phyloP scores from a whole-genome alignment of 2,888 invertebrate genomes.

The Agrenia bidenticulata region DNA sequence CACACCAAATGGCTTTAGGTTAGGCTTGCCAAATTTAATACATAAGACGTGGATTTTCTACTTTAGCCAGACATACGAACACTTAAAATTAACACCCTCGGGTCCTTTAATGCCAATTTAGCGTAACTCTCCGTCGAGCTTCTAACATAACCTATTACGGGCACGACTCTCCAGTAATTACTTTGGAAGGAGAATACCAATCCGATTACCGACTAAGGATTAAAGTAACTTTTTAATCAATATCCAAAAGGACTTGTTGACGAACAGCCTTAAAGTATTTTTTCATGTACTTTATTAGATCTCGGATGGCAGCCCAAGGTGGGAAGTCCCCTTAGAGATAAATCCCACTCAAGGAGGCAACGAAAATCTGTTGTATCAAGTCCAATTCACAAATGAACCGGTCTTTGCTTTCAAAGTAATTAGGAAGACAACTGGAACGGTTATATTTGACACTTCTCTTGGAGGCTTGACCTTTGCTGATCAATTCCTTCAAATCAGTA shows the following conservation, averaged over 20 bases:
- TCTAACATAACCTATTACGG: conserved; percentile 37
- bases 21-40: too few species aligned
- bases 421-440: conserved; percentile 35
- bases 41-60: too few species aligned
- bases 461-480: conserved; percentile 58
- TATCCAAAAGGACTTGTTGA: too few species aligned
- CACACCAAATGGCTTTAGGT: conserved; percentile 31
- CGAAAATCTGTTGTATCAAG: conserved; percentile 22
- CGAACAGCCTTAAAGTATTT: too few species aligned
- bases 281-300: too few species aligned
- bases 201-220: conserved; percentile 47
- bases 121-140: conserved; percentile 30
- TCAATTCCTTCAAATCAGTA: conserved; percentile 58
- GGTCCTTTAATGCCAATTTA: not conserved
- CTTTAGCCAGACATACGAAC: conserved; percentile 28
- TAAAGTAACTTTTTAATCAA: conserved; percentile 34
- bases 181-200: conserved; percentile 42
- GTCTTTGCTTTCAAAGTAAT: conserved; percentile 46
- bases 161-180: conserved; percentile 35
- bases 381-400: conserved; percentile 29
- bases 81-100: not conserved
- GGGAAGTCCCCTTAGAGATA: conserved; percentile 46
- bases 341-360: conserved; percentile 28
- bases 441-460: conserved; percentile 54
- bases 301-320: conserved; percentile 21